A percentile compares a stretch with the other conserved stretches of the same genome.
Evolutionary conservation across 2,888 invertebrate genomes (phyloP).

Genomic region (Ochropleura plecta): DNA sequence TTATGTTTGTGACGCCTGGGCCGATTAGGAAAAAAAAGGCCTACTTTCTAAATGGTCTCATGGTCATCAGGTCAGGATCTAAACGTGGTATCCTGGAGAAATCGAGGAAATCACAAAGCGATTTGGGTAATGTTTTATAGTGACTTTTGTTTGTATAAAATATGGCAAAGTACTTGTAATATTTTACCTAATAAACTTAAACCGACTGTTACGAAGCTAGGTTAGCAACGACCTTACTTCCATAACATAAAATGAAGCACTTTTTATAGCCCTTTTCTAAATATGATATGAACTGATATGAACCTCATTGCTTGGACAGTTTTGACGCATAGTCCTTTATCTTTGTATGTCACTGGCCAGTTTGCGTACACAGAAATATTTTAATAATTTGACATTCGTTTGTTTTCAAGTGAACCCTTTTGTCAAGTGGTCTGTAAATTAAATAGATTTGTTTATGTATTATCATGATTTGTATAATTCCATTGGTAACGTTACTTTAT

Average conservation of each 20-base stretch:
- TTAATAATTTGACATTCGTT: constrained; percentile 23
- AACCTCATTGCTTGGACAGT: background rate
- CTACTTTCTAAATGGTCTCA: too few species aligned
- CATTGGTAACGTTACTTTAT: background rate
- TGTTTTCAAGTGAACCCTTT: background rate
- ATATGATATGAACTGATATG: too few species aligned
- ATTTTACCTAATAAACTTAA: too few species aligned
- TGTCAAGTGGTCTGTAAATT: background rate
- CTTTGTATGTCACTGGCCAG: constrained; percentile 18
- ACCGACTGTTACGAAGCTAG: background rate
- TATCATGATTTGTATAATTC: background rate
- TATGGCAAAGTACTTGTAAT: too few species aligned
- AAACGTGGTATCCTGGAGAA: too few species aligned
- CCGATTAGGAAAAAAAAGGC: too few species aligned
- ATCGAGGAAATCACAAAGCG: too few species aligned
- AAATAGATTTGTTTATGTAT: background rate
- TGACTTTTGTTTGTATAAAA: too few species aligned
- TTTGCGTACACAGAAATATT: constrained; percentile 3
- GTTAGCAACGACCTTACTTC: background rate
- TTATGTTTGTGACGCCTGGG: too few species aligned
- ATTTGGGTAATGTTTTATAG: too few species aligned
- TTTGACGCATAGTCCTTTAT: constrained; percentile 24
- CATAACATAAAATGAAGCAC: constrained; percentile 4
- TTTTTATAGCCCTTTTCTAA: constrained; percentile 10
- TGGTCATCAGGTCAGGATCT: too few species aligned